Percentiles rank a stretch among this genome's conserved stretches.
phyloP scores from a whole-genome alignment of 2,888 invertebrate genomes.

The Gortyna flavago region DNA sequence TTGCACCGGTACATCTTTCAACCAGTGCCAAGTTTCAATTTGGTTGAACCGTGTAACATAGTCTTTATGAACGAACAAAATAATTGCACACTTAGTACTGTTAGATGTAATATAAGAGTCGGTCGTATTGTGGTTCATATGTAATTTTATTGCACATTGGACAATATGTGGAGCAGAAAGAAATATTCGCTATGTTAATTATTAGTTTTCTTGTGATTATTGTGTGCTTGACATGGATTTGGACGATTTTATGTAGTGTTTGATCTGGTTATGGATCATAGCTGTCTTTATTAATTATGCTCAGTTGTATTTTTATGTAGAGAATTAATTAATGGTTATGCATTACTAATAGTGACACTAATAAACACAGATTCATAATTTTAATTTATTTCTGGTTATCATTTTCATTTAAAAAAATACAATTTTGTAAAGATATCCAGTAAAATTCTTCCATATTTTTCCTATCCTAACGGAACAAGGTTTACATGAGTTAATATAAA shows the following conservation, averaged over 20 bases:
- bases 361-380: background rate
- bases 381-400: background rate
- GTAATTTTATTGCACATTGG: slow-evolving; percentile 58
- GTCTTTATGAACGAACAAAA: slow-evolving; percentile 24
- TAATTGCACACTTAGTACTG: slow-evolving; percentile 47
- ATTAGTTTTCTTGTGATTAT: slow-evolving; percentile 45
- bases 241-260: slow-evolving; percentile 29
- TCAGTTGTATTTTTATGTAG: background rate
- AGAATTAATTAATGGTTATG: background rate
- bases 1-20: background rate
- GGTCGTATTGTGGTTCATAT: slow-evolving; percentile 38
- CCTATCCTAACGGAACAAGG: slow-evolving; percentile 17
- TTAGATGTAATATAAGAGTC: slow-evolving; percentile 61
- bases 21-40: background rate
- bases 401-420: background rate
- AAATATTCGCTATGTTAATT: slow-evolving; percentile 55
- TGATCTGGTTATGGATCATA: slow-evolving; percentile 36
- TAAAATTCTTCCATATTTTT: slow-evolving; percentile 5
- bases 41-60: slow-evolving; percentile 19
- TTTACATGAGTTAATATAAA: slow-evolving; percentile 49
- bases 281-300: slow-evolving; percentile 3
- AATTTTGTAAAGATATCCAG: background rate
- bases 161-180: slow-evolving; percentile 59
- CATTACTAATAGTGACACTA: background rate
- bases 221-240: slow-evolving; percentile 47